Conservation (phyloP, 2,113 vertebrate species). For the Indicator indicator region DNA sequence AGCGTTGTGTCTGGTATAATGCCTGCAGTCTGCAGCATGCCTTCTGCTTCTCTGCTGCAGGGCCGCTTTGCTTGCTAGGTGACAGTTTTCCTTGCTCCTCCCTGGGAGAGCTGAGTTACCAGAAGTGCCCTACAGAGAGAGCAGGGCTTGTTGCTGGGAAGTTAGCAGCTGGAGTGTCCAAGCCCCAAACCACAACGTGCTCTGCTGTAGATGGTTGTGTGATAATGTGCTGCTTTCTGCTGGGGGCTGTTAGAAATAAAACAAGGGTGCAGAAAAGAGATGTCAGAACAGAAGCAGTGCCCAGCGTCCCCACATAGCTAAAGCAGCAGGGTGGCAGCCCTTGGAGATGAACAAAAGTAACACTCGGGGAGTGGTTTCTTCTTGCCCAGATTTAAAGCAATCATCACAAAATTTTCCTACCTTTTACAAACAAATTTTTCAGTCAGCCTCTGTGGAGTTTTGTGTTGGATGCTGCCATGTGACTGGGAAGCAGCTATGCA, state of each 20-base stretch:
- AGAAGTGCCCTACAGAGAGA: slow-evolving; percentile 47
- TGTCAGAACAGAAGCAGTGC: neutral
- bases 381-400: neutral
- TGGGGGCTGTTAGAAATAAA: slow-evolving; percentile 64
- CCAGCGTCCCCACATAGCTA: neutral
- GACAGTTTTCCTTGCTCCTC: slow-evolving; percentile 42
- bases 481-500: neutral
- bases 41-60: neutral
- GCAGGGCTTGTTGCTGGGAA: slow-evolving; percentile 49
- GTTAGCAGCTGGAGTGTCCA: slow-evolving; percentile 46
- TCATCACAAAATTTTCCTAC: neutral
- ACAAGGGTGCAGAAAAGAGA: slow-evolving; percentile 30
- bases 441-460: neutral
- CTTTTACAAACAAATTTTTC: neutral
- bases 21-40: neutral
- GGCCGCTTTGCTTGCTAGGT: neutral
- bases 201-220: slow-evolving; percentile 53
- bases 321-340: neutral
- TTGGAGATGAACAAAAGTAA: neutral
- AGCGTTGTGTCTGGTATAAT: neutral
- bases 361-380: neutral
- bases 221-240: slow-evolving; percentile 35
- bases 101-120: slow-evolving; percentile 50
- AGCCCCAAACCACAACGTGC: slow-evolving; percentile 60
- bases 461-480: neutral